A percentile compares a stretch with the other conserved stretches of the same genome.
phyloP scores from a whole-genome alignment of 2,797 vertebrate species.

The Lacerta bilineata region DNA sequence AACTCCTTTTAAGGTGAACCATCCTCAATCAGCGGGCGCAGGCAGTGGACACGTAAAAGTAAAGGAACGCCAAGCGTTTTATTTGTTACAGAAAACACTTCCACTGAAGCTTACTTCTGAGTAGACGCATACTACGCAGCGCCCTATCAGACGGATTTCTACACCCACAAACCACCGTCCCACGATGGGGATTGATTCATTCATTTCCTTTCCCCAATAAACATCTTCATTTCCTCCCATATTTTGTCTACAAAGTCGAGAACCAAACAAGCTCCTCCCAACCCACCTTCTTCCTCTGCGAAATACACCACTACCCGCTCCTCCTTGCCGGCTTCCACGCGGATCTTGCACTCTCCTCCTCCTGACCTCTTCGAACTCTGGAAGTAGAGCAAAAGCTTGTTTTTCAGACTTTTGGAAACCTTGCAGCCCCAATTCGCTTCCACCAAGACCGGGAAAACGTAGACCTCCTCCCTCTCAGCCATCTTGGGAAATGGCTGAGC shows the following conservation, averaged over 20 bases:
- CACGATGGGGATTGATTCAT: too few species aligned
- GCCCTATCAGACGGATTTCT: too few species aligned
- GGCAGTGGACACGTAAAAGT: too few species aligned
- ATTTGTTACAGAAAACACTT: too few species aligned
- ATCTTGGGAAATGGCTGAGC: background rate
- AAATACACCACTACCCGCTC: conserved; percentile 8
- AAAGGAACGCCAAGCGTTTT: too few species aligned
- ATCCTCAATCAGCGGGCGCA: too few species aligned
- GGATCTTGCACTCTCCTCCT: conserved; percentile 31
- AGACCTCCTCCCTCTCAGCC: background rate
- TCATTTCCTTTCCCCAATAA: background rate
- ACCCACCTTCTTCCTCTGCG: conserved; percentile 14
- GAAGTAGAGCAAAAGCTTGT: conserved; percentile 25
- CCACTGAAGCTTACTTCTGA: too few species aligned
- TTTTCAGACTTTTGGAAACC: background rate
- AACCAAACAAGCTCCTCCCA: too few species aligned
- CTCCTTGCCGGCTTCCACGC: too few species aligned
- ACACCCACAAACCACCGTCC: too few species aligned
- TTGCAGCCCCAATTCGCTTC: background rate
- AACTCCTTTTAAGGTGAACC: background rate
- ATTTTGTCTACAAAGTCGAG: background rate
- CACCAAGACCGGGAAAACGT: background rate
- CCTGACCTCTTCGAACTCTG: conserved; percentile 31
- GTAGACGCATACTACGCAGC: too few species aligned
- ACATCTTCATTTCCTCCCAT: too few species aligned